These are phyloP conservation scores for Scaptomyza tumidula DNA, from an alignment of 2,888 invertebrate genomes.

Conservation along the genomic window DNA sequence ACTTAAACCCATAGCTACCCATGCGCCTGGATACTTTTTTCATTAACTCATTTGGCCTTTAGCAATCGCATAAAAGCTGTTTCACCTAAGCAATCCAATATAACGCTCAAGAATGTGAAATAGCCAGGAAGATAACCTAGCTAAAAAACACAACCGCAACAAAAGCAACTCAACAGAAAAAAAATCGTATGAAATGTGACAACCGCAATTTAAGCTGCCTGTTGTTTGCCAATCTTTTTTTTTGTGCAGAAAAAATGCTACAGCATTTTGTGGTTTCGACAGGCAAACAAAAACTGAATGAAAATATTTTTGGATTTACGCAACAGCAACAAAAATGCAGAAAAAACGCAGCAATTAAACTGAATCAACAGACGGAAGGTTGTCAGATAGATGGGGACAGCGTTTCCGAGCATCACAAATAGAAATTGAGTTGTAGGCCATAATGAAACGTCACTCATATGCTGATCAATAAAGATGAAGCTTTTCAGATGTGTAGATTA, in stretches of 20 bases:
- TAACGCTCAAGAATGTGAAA: conserved; percentile 11
- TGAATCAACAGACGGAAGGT: conserved; percentile 35
- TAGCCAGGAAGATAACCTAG: neutral
- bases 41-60: neutral
- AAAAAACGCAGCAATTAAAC: conserved; percentile 47
- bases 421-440: conserved; percentile 28
- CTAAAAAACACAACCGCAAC: conserved; percentile 5
- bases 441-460: conserved; percentile 63
- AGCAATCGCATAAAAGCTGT: conserved; percentile 5
- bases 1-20: too few relatives aligned
- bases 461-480: conserved; percentile 30
- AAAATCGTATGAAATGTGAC: conserved; percentile 31
- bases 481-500: neutral
- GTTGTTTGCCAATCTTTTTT: conserved; percentile 26
- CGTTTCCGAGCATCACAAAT: conserved; percentile 27
- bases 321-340: neutral
- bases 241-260: conserved; percentile 20
- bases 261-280: conserved; percentile 37
- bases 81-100: conserved; percentile 21
- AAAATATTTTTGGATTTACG: conserved; percentile 18
- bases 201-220: conserved; percentile 32
- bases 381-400: neutral
- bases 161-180: neutral
- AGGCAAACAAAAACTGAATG: conserved; percentile 12
- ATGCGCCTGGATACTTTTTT: neutral